Base-by-base conservation (phyloP, 2,113 vertebrate genomes). In the Mirounga angustirostris region DNA sequence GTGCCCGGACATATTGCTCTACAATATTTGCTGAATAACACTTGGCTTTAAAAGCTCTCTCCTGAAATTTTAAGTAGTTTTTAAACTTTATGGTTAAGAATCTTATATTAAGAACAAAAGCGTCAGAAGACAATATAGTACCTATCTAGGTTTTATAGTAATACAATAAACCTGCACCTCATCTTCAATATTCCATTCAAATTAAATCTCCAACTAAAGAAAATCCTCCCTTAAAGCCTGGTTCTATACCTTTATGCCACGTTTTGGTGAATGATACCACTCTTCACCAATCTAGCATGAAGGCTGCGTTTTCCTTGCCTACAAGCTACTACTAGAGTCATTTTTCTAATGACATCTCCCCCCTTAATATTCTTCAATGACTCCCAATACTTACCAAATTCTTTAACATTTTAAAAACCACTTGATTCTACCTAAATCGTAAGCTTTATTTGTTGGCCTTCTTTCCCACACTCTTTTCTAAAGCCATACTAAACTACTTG, bases 151-250 rank as follows among this genome's bases (percentile, higher is more conserved):
- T 69, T 96, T 83, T 86, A 80, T n/a, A 19, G 54, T 88, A 76
- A 88, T 71, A 85, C 16, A 94, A 28, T 79, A 91, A 96, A 78
- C 46, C 18, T 18, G 91, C 4, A 89, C 3, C 7, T 87, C 40
- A 50, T 56, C 63, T 80, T 89, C 85, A 94, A 59, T 74, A 87
- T 54, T 87, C 56, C 14, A 52, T 13, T 95, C 43, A 89, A 98
- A 93, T 78, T 89, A 94, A 94, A 94, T 94, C 30, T 43, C 67
- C 74, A 89, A 81, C 43, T 56, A 9, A 97, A 89, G 82, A 73
- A 73, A 94, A 96, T 54, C 46, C 65, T 90, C 50, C 40, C 24
- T 56, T 80, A 89, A 81, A 95, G 54, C 22, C 52, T 91, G 11
- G 13, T 80, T 94, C 30, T 74, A 82, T 46, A 24, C 14, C 71